Evolutionary conservation across 2,113 vertebrate genomes (phyloP).

Genomic region (Gymnocephalus cernua): DNA sequence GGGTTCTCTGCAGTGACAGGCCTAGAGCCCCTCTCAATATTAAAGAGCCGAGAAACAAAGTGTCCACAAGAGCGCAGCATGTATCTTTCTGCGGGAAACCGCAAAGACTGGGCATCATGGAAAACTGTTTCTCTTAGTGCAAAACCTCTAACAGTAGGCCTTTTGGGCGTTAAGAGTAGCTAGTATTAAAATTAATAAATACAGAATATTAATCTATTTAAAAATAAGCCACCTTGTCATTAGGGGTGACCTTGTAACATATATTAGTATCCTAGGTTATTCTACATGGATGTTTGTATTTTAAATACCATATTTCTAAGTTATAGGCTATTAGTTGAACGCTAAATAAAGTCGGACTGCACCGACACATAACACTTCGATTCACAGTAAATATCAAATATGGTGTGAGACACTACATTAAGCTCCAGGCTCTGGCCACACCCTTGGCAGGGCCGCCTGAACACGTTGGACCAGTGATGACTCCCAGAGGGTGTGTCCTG

Average conservation of each 20-base stretch:
- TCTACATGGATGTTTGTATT: background rate
- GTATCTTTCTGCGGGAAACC: background rate
- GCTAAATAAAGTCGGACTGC: background rate
- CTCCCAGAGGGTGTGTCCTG: conserved; percentile 76
- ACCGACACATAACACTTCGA: background rate
- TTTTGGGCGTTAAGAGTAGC: background rate
- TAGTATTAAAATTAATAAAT: background rate
- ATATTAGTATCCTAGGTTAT: too few relatives aligned
- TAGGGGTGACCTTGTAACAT: background rate
- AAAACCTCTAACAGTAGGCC: background rate
- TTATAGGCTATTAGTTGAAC: background rate
- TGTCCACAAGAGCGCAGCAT: conserved; percentile 66
- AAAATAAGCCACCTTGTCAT: background rate
- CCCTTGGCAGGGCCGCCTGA: conserved; percentile 71
- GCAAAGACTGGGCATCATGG: background rate
- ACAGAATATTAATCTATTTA: fast-evolving
- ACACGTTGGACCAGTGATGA: conserved; percentile 82
- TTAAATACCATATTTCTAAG: background rate
- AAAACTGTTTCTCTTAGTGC: background rate
- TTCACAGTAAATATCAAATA: background rate
- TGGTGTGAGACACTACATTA: background rate
- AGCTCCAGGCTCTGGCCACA: conserved; percentile 60
- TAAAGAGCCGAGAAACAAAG: fast-evolving
- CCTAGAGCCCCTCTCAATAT: too few relatives aligned
- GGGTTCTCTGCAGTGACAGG: background rate